Evolutionary conservation across 2,113 vertebrate species (phyloP), one percentile per base, ranked within the genome.

Genomic region (Phyllostomus discolor): DNA sequence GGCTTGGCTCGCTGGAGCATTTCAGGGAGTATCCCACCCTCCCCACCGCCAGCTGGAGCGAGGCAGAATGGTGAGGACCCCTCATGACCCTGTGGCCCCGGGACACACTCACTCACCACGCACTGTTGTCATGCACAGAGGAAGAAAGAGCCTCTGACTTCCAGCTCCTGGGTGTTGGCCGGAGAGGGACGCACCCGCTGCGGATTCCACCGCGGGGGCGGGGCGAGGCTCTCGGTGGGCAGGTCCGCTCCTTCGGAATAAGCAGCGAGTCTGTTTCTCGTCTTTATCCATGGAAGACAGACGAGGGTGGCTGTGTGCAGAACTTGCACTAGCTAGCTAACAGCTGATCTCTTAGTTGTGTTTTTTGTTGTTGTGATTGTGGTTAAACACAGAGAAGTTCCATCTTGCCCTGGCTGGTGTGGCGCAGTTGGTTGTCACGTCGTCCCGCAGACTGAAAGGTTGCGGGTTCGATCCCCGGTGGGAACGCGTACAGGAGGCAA

Each of bases 31-130:
- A 8, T 67, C 19, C 31, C n/a, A 67, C 64, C 33, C 24, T 7
- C n/a, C 16, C n/a, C 64, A 64, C 28, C 2, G 28, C 62, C 62
- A 64, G 33, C 95, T 91, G 97, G 93, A 97, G 31, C 80, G 76
- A 97, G 87, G 93, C 93, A 97, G 88, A 96, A 93, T 92, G 95
- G 80, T 90, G 96, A 95, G 95, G 97, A 84, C 85, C 93, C 87
- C 87, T 90, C 96, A 87, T 67, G 15, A 89, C 97, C 97, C 94
- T 73, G 94, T 93, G 82, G 88, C 81, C 95, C 72, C 31, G 43
- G 96, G 98, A 84, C 95, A 96, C 95, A n/a, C 95, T 84, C 94
- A 90, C 88, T 96, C 20, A 64, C 78, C 66, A 95, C 91, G 75
- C 89, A 26, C 66, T 95, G 64, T 35, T 90, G 96, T 16, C 50